Evolutionary conservation across 2,888 invertebrate genomes (phyloP), one percentile per base, ranked within the genome.

Genomic region (Agrochola macilenta): DNA sequence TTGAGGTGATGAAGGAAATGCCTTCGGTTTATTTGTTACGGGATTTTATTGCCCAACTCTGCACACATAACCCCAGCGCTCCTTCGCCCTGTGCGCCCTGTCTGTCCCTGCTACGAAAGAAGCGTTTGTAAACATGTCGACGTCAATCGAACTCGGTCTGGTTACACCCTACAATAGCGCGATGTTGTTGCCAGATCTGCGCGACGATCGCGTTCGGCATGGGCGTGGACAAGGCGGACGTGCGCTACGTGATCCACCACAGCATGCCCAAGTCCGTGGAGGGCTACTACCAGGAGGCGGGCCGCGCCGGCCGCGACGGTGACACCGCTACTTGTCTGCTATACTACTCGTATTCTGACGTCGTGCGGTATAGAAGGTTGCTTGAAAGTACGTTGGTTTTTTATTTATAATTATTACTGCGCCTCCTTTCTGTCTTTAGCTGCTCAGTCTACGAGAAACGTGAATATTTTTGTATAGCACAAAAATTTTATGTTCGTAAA

Each of bases 181-280:
- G 7, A 26, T 60, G 71, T 39, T n/a, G 8, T 23, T 43, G 2
- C 0, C 85, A 97, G 93, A 98, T 99, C 74, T 99, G 99, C 91
- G 99, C 99, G 1, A 99, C 99, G 0, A 98, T 99, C 89, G 99
- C 99, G 1, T 99, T 99, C 97, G 99, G 99, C 52, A 99, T 99
- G 99, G 99, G 99, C 30, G 99, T 99, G 81, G 99, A 99, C 95
- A 99, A 99, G 92, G 99, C 99, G 1, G 99, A 99, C 97, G 98
- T 99, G 17, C 98, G 99, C 5, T 99, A 98, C 96, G 99, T 99
- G 4, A 97, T 99, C 75, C 99, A 99, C 94, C 98, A 98, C 94
- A 98, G 99, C 7, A 92, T 99, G 91, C 99, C 99, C 57, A 99
- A 99, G 96, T 99, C 99, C 0, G 98, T 99, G 87, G 99, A 99